phyloP scores from a whole-genome alignment of 2,888 invertebrate species.

The Gymnosoma rotundatum region DNA sequence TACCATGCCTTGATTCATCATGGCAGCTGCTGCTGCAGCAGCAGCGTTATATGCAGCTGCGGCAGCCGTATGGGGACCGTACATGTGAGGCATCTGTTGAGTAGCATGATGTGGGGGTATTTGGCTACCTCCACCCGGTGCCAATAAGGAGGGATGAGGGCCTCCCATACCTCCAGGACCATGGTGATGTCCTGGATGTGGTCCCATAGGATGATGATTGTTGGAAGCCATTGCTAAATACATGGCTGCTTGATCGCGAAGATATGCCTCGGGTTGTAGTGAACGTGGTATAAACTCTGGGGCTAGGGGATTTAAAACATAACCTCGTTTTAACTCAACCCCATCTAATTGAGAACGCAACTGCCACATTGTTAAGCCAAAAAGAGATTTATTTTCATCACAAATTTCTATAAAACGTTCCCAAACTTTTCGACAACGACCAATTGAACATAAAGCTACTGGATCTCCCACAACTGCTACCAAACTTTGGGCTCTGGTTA shows the following conservation, averaged over 20 bases:
- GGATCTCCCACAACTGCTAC: slow-evolving; percentile 94
- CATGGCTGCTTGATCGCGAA: slow-evolving; percentile 81
- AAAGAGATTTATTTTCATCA: slow-evolving; percentile 87
- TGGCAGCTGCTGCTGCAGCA: slow-evolving; percentile 75
- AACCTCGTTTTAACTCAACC: slow-evolving; percentile 88
- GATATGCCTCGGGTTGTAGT: slow-evolving; percentile 82
- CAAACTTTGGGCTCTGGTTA: slow-evolving; percentile 90
- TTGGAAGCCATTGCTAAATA: slow-evolving; percentile 75
- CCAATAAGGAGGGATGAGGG: slow-evolving; percentile 67
- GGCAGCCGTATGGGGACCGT: slow-evolving; percentile 73
- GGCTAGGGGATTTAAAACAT: slow-evolving; percentile 91
- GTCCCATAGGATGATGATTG: slow-evolving; percentile 74
- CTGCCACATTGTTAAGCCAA: slow-evolving; percentile 88
- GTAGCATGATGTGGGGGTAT: slow-evolving; percentile 78
- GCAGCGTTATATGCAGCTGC: slow-evolving; percentile 74
- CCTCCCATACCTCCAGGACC: slow-evolving; percentile 67
- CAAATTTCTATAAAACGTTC: slow-evolving; percentile 89
- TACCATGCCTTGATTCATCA: slow-evolving; percentile 77
- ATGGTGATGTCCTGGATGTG: slow-evolving; percentile 73
- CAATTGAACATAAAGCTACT: slow-evolving; percentile 90
- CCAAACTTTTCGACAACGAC: slow-evolving; percentile 91
- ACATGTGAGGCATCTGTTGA: slow-evolving; percentile 76
- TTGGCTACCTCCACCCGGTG: slow-evolving; percentile 69
- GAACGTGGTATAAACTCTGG: slow-evolving; percentile 90
- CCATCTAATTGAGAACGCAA: slow-evolving; percentile 87